Conservation (phyloP, 2,797 vertebrate genomes). For the Phrynocephalus vlangalii region DNA sequence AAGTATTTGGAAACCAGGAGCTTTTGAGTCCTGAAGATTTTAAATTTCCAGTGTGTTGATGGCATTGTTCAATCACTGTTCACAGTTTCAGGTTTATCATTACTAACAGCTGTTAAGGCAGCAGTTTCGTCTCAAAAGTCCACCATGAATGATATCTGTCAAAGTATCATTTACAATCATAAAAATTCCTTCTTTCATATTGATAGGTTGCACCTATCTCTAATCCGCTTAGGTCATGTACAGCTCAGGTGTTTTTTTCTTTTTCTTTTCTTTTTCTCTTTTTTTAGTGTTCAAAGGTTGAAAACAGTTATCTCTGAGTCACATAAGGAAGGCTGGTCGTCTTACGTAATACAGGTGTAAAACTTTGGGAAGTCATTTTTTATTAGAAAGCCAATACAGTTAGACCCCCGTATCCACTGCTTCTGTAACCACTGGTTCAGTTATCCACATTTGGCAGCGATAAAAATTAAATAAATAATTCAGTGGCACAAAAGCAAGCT, state of each 20-base stretch:
- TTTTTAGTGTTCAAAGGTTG: neutral
- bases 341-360: rapidly evolving
- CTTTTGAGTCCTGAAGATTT: neutral
- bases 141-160: conserved; percentile 32
- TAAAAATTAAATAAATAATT: too few relatives aligned
- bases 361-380: neutral
- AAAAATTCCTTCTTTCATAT: conserved; percentile 15
- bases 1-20: neutral
- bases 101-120: conserved; percentile 41
- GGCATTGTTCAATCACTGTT: neutral
- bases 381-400: neutral
- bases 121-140: conserved; percentile 44
- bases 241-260: neutral
- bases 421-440: too few relatives aligned
- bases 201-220: neutral
- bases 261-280: too few relatives aligned
- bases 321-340: neutral
- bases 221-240: neutral
- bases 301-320: neutral
- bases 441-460: too few relatives aligned
- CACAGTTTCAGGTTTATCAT: conserved; percentile 14
- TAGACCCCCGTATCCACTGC: too few relatives aligned
- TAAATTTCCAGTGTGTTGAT: neutral
- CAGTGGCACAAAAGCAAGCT: too few relatives aligned
- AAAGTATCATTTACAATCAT: neutral